phyloP scores from a whole-genome alignment of 1,140 invertebrate species.

The Planococcus citri region DNA sequence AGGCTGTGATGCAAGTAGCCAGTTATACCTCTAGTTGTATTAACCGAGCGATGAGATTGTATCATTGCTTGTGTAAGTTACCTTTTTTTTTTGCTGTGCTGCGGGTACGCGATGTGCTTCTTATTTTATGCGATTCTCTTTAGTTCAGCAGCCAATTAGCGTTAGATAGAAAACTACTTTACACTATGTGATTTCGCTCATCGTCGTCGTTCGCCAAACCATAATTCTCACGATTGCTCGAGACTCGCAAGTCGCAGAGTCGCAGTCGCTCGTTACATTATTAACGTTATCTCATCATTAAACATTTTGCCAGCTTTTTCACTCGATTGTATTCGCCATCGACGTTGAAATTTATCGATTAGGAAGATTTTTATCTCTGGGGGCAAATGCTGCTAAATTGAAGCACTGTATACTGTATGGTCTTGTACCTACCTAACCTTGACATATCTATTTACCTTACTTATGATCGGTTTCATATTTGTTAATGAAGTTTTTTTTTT shows the following conservation, averaged over 20 bases:
- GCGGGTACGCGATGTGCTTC: neutral
- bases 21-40: too few species aligned
- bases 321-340: neutral
- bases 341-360: neutral
- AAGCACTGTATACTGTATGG: neutral
- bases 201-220: neutral
- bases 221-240: neutral
- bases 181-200: neutral
- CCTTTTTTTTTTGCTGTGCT: too few species aligned
- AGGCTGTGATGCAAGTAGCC: neutral
- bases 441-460: neutral
- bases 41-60: neutral
- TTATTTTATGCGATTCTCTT: neutral
- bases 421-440: neutral
- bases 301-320: slow-evolving; percentile 3
- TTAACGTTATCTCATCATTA: neutral
- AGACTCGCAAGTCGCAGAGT: too few species aligned
- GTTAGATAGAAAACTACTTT: neutral
- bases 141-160: slow-evolving; percentile 6
- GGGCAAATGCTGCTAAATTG: neutral
- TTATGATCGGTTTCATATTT: neutral
- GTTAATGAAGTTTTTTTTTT: neutral
- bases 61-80: neutral
- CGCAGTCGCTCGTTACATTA: neutral
- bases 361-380: neutral